Base-by-base conservation (phyloP, 2,888 invertebrate species). In the Ectobius pallidus region DNA sequence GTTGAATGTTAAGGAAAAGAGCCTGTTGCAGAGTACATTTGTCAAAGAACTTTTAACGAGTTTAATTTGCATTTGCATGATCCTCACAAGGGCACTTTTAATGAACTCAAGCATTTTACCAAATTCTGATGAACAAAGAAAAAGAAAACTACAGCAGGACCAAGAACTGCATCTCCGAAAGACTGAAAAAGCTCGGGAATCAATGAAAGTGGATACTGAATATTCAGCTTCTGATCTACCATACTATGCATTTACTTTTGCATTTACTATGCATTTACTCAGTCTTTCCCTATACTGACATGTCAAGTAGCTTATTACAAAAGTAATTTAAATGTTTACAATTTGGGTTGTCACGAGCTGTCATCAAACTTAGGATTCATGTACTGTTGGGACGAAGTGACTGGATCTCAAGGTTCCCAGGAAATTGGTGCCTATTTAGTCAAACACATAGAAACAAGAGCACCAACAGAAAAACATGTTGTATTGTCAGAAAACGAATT, bases 21-120 rank as follows among this genome's bases (percentile, higher is more conserved):
- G n/a, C n/a, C n/a, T n/a, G n/a, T n/a, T n/a, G n/a, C n/a, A n/a
- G n/a, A n/a, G n/a, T n/a, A n/a, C n/a, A n/a, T n/a, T n/a, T n/a
- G n/a, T n/a, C n/a, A 18, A n/a, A 39, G 65, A 65, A 42, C 65
- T 39, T 65, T 65, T 2, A 42, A 1, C 3, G 42, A 65, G 2
- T 39, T 34, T 32, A 65, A 65, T 65, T 65, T 65, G 42, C 42
- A 65, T 42, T 65, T 65, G 20, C 65, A 65, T 9, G 65, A 39
- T 9, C 39, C 65, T 20, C 18, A 65, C 1, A 20, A 22, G 25
- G n/a, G 25, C 9, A 65, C n/a, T n/a, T n/a, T n/a, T n/a, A n/a
- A n/a, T n/a, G n/a, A n/a, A n/a, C n/a, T n/a, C n/a, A n/a, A n/a
- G n/a, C n/a, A n/a, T n/a, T n/a, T n/a, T n/a, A n/a, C n/a, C n/a